Evolutionary conservation across 1,140 invertebrate species (phyloP), one percentile per base, ranked within the genome.

Genomic region (Lycorma delicatula): DNA sequence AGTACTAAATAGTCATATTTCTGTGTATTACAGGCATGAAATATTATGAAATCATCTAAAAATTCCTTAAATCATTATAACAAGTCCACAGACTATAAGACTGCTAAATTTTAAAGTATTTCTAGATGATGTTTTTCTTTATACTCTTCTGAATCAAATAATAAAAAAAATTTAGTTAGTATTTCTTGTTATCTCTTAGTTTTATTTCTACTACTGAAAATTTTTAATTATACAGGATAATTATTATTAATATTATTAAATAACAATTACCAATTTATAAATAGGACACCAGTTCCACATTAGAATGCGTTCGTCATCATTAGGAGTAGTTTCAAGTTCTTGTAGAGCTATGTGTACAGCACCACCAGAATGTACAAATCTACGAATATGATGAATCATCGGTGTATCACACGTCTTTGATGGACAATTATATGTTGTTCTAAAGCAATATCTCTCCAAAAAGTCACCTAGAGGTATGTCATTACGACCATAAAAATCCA

Each of bases 381-480:
- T 77, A 27, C 95, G 76, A 2, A 93, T 81, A 71, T 99, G 96
- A 46, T 93, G 85, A 28, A 89, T 75, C 80, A 97, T 93, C 2
- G 91, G 82, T 4, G 86, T 81, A 27, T 85, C 81, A 73, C 94
- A 97, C 27, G 75, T 73, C 62, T 79, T 74, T 0, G 87, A 89
- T 0, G 88, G 87, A 69, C 96, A 98, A 27, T 81, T 81, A 68
- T 93, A 94, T 1, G 86, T 81, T 13, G 79, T 76, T 59, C 86
- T 81, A 67, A 95, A 91, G 72, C 94, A 98, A 69, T 95, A 97
- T 48, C 87, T 79, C 70, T 96, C 90, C 1, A 99, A 74, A 72
- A 98, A 99, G 59, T 84, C 86, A 36, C 95, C 97, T 3, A 99
- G 71, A 3, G 94, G 87, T 58, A 98, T 96, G 70, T 99, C 97